phyloP scores from a whole-genome alignment of 2,113 vertebrate species.

The Atherinomorus stipes region DNA sequence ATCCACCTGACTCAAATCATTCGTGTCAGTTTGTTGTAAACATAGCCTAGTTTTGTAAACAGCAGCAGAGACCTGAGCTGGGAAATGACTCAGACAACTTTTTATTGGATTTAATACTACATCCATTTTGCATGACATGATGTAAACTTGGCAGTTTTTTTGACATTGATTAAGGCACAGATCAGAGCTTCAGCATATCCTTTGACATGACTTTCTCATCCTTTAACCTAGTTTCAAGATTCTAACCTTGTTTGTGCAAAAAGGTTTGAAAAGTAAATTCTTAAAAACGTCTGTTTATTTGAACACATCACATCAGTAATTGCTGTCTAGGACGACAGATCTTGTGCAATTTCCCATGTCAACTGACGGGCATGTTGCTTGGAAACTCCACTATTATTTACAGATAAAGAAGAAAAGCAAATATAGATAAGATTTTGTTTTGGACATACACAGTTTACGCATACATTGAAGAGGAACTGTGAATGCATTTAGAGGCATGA shows the following conservation, averaged over 20 bases:
- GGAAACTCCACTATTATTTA: slow-evolving; percentile 1
- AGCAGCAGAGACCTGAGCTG: slow-evolving; percentile 1
- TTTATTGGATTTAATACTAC: neutral
- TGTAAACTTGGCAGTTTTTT: neutral
- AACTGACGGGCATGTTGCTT: slow-evolving; percentile 13
- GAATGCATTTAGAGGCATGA: too few relatives aligned
- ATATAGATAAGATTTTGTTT: slow-evolving; percentile 7
- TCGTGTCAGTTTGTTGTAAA: neutral
- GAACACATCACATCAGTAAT: slow-evolving; percentile 36
- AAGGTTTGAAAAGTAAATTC: slow-evolving; percentile 7
- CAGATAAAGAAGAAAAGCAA: slow-evolving; percentile 1
- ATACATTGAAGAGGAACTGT: neutral
- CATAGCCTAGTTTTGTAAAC: neutral
- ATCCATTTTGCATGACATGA: slow-evolving; percentile 18
- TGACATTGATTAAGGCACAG: slow-evolving; percentile 19
- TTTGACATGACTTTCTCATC: slow-evolving; percentile 19
- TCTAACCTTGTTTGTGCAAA: slow-evolving; percentile 29
- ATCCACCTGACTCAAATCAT: neutral
- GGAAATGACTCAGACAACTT: slow-evolving; percentile 28
- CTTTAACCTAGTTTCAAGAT: slow-evolving; percentile 46
- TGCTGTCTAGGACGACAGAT: slow-evolving; percentile 31
- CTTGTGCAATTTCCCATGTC: slow-evolving; percentile 22
- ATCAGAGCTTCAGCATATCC: neutral
- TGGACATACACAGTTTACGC: neutral
- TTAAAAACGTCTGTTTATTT: slow-evolving; percentile 22